A percentile compares a stretch with the other conserved stretches of the same genome.
These are phyloP conservation scores for Parazoanthus swiftii DNA, from an alignment of 92 coral and sea anemone species.

Conservation along the genomic window DNA sequence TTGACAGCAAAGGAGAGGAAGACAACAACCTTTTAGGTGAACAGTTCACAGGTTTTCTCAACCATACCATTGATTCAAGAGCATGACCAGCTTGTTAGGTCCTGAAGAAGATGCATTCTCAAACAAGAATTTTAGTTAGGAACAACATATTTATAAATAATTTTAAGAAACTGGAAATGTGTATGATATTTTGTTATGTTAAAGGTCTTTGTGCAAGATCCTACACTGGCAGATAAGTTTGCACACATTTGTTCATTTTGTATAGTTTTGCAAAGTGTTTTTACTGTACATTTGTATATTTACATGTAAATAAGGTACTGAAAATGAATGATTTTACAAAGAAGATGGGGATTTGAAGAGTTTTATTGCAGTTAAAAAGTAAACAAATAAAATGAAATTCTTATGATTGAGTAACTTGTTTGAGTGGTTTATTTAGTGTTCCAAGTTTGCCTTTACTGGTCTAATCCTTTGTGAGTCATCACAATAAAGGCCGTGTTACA, in stretches of 20 bases:
- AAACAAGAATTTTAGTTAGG: neutral
- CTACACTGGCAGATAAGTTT: neutral
- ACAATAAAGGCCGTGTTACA: too few species aligned
- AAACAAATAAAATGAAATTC: slow-evolving; percentile 13
- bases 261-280: slow-evolving; percentile 36
- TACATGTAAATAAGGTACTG: slow-evolving; percentile 40
- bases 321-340: slow-evolving; percentile 36
- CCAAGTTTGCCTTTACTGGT: neutral
- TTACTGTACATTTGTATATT: slow-evolving; percentile 44
- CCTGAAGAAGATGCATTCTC: neutral
- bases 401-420: slow-evolving; percentile 10
- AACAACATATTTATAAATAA: slow-evolving; percentile 18
- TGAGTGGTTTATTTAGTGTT: neutral
- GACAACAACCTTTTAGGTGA: slow-evolving; percentile 2
- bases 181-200: slow-evolving; percentile 9
- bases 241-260: slow-evolving; percentile 37
- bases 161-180: neutral
- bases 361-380: slow-evolving; percentile 8
- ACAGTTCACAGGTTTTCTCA: slow-evolving; percentile 2
- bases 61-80: slow-evolving; percentile 30
- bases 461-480: too few species aligned
- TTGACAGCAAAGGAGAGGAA: slow-evolving; percentile 26
- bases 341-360: slow-evolving; percentile 19
- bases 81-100: neutral
- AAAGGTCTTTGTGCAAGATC: slow-evolving; percentile 10